Evolutionary conservation across 2,888 invertebrate species (phyloP), one percentile per base, ranked within the genome.

Genomic region (Maniola hyperantus): DNA sequence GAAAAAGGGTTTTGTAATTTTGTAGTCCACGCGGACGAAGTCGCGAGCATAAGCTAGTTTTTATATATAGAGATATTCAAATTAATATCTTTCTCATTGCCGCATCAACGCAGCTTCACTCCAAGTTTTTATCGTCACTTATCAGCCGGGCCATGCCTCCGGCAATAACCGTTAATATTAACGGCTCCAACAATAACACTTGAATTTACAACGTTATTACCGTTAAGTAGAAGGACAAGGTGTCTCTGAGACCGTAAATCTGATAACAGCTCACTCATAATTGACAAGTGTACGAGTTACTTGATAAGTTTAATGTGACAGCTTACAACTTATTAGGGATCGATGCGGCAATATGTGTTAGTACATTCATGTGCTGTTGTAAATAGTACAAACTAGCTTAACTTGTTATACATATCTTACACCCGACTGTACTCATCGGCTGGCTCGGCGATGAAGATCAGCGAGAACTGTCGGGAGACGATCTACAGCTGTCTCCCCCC

Each of bases 91-190:
- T 26, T 26, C 26, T 26, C 7, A 36, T 11, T 70, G 65, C 71
- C 79, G 50, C 69, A 73, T 79, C 76, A 63, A 71, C 13, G 4
- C 6, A n/a, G 65, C 64, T 13, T 54, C 63, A 10, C 67, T 73
- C 71, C 48, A 65, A 36, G 73, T 72, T 72, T 64, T 73, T 76
- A 75, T 77, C 79, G 74, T 72, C 79, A 77, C 77, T 76, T 83
- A 85, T 85, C 84, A 77, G 77, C 62, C 66, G 68, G 58, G 68
- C 76, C 76, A 79, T 83, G 83, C 79, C 80, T 69, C 73, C 70
- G 60, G 78, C 81, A 83, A 84, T 88, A 87, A 88, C 75, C 79
- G 84, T 90, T 88, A 86, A 85, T 83, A 83, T 82, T 83, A 88
- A 87, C 85, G 77, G 80, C 75, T 75, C 68, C 74, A 76, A 83